Evolutionary conservation across 92 coral and sea anemone species (phyloP), one percentile per base, ranked within the genome.

Genomic region (Parazoanthus darwini): DNA sequence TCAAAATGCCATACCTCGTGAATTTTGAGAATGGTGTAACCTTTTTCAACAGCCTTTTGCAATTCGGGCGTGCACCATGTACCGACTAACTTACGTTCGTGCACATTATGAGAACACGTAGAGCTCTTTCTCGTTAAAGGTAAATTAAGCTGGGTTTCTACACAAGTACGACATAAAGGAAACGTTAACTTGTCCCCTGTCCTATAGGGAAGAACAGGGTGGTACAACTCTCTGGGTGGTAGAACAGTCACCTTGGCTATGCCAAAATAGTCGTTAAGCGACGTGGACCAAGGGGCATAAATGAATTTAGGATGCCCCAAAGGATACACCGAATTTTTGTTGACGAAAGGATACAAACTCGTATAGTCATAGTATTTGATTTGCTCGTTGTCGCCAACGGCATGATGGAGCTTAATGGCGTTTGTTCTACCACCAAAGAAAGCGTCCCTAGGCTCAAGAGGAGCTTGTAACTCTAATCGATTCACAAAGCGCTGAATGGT

Each of bases 1-100:
- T 39, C 59, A 50, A 80, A 80, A 80, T 80, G 85, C 85, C 85
- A 80, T 59, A 80, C 85, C 29, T 80, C 85, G 63, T 80, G 85
- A 50, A 80, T 80, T 15, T 50, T 39, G 29, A 48, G n/a, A 39
- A 80, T 39, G 54, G 25, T 29, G 37, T 80, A 80, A 13, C 85
- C 85, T 18, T 80, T 39, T 29, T 80, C 66, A 22, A 80, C 66
- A 18, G 85, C 85, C 85, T 80, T 80, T 33, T 39, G 14, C 38
- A 80, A 26, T 48, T 80, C 85, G 9, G 85, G 85, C 6, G 85
- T 80, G 29, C 56, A 26, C 82, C 85, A 80, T 15, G 85, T 80
- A 15, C 85, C 85, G n/a, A 33, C 33, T 20, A 80, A 26, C 13
- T 15, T 26, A 15, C 66, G 67, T 59, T 80, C 35, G 54, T 42